These are phyloP conservation scores for Hippoglossus stenolepis DNA, from an alignment of 2,113 vertebrate species.

Conservation along the genomic window DNA sequence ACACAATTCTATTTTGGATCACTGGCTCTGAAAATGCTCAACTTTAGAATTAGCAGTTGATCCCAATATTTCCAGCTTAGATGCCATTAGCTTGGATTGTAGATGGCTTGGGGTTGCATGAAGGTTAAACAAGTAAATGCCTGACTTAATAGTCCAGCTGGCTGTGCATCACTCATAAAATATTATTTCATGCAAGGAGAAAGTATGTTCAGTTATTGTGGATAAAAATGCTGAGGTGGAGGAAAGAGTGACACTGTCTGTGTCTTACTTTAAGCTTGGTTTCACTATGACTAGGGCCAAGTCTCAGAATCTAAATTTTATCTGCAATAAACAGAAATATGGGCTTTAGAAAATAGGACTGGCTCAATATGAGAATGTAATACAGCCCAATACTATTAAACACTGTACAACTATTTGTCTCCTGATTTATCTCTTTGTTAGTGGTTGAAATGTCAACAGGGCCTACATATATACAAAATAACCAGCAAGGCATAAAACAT, in stretches of 20 bases:
- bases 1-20: not conserved
- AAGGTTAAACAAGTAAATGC: conserved; percentile 42
- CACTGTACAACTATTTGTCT: not conserved
- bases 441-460: not conserved
- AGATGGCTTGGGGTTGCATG: conserved; percentile 14
- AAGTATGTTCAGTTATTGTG: not conserved
- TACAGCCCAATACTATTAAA: not conserved
- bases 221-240: conserved; percentile 25
- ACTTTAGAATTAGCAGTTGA: conserved; percentile 4
- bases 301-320: not conserved
- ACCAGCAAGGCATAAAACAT: not conserved
- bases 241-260: conserved; percentile 12
- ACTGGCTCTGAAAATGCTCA: not conserved
- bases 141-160: conserved; percentile 45
- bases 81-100: conserved; percentile 16
- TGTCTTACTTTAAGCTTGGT: conserved; percentile 9
- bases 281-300: not conserved
- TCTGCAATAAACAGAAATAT: not conserved
- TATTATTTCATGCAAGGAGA: not conserved
- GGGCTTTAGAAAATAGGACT: not conserved
- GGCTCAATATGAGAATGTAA: not conserved
- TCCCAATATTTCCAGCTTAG: conserved; percentile 13
- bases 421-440: not conserved
- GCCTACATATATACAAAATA: not conserved
- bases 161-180: not conserved